phyloP scores from a whole-genome alignment of 2,113 vertebrate species.

The Phaethornis superciliosus region DNA sequence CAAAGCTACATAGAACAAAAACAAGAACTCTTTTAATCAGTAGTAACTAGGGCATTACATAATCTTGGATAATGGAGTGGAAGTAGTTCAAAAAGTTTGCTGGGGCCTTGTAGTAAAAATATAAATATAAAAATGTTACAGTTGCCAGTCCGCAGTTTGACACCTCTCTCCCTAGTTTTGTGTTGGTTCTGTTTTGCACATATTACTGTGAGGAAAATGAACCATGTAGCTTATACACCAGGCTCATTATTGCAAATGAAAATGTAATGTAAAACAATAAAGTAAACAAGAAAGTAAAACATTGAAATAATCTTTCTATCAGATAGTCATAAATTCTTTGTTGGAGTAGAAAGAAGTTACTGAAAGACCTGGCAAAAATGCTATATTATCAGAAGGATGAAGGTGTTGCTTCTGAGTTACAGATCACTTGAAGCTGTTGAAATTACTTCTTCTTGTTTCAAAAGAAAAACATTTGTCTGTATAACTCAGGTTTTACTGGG shows the following conservation, averaged over 20 bases:
- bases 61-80: background rate
- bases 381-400: background rate
- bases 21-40: background rate
- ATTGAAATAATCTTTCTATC: background rate
- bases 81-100: background rate
- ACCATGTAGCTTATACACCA: background rate
- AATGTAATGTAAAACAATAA: background rate
- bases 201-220: background rate
- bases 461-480: background rate
- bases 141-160: background rate
- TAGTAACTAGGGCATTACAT: background rate
- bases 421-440: background rate
- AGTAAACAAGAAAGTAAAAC: background rate
- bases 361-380: background rate
- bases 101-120: background rate
- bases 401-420: background rate
- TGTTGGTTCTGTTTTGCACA: background rate
- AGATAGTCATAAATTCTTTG: background rate
- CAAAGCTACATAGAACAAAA: background rate
- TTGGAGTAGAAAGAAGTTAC: background rate
- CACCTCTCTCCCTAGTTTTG: background rate
- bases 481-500: constrained; percentile 16
- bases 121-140: background rate
- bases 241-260: background rate
- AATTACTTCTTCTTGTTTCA: constrained; percentile 11